Evolutionary conservation across 2,888 invertebrate species (phyloP).

Genomic region (Thera britannica): DNA sequence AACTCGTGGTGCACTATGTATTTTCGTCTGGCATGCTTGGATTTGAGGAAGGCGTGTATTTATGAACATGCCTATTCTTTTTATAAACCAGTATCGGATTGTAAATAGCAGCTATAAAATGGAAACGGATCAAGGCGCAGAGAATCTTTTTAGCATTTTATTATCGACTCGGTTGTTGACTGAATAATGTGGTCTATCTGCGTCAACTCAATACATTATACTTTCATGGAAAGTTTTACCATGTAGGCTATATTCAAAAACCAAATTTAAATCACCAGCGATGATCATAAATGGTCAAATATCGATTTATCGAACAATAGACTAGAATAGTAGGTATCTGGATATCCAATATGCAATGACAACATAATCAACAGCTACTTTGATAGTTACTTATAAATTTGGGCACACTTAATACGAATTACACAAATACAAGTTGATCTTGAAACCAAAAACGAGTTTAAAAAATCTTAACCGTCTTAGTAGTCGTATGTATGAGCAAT

Average conservation of each 20-base stretch:
- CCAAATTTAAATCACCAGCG: slow-evolving; percentile 28
- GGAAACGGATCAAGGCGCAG: slow-evolving; percentile 68
- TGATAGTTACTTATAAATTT: background rate
- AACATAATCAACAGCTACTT: background rate
- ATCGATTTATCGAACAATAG: background rate
- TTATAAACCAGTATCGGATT: slow-evolving; percentile 44
- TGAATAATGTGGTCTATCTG: slow-evolving; percentile 66
- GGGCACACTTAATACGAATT: background rate
- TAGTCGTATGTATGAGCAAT: slow-evolving; percentile 45
- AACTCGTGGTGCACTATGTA: slow-evolving; percentile 37
- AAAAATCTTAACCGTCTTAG: background rate
- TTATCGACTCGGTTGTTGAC: slow-evolving; percentile 59
- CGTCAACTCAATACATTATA: slow-evolving; percentile 63
- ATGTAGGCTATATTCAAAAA: slow-evolving; percentile 32
- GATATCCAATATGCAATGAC: background rate
- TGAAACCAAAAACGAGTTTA: background rate
- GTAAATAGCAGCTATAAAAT: slow-evolving; percentile 51
- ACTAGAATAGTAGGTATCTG: background rate
- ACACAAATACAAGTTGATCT: background rate
- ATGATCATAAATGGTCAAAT: slow-evolving; percentile 28
- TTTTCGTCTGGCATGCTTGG: slow-evolving; percentile 41
- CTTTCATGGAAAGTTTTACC: slow-evolving; percentile 43
- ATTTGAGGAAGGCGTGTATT: slow-evolving; percentile 43
- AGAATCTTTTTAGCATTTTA: slow-evolving; percentile 59
- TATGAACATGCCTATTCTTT: slow-evolving; percentile 39